Evolutionary conservation across 2,888 invertebrate genomes (phyloP), one percentile per base, ranked within the genome.

Genomic region (Hypercompe scribonia): DNA sequence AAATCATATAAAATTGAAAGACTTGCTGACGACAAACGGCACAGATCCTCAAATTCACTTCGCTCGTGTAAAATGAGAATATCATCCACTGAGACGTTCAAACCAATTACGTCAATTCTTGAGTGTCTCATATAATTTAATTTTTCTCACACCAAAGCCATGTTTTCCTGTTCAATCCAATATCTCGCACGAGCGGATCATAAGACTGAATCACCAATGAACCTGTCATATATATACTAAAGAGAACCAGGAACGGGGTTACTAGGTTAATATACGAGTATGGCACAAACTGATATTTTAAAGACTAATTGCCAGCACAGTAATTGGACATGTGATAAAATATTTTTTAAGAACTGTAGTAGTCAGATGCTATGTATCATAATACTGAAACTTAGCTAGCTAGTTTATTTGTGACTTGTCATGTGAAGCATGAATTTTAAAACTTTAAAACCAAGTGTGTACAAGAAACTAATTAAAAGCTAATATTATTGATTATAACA

Each of bases 111-210:
- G 74, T 70, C 74, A 80, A 84, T 82, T 81, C 74, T 76, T 65
- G 78, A 79, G 72, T 82, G 80, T 80, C 79, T 73, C 72, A 75
- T 81, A 82, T 86, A 82, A 87, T 85, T 86, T 78, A 83, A 80
- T 86, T 84, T 86, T 84, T 74, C 74, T 68, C 77, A 50, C 78
- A 81, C 77, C 73, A 79, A 68, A 75, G 69, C 80, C 84, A 74
- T 85, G 84, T 86, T 88, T 84, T 82, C 77, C 80, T 76, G 78
- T 71, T 71, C 72, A 82, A 88, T 86, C 84, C 85, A 88, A 90
- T 90, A 89, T 83, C 83, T 85, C 79, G 85, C 80, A 76, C 76
- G 86, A 85, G 82, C 82, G 85, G 78, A 69, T 80, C 77, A 78
- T 80, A 79, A 85, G 82, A 81, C 84, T 80, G 83, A 84, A 84